Evolutionary conservation across 1,140 invertebrate species (phyloP).

Genomic region (Sinonovacula constricta): DNA sequence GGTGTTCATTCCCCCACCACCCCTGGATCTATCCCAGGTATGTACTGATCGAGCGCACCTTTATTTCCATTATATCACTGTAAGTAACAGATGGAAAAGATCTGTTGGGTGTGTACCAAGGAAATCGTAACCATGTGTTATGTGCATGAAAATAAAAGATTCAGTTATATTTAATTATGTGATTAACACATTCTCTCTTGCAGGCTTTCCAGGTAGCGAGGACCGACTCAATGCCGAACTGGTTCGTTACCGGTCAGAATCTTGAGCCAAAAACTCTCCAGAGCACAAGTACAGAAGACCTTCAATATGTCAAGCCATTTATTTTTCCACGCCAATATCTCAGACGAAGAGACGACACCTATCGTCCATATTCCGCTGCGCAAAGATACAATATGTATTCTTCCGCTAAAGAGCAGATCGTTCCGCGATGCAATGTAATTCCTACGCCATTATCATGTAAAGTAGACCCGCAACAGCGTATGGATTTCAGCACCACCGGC

Average conservation of each 20-base stretch:
- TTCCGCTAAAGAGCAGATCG: background rate
- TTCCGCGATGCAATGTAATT: constrained; percentile 4
- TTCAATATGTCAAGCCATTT: constrained; percentile 60
- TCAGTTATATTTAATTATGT: too few relatives aligned
- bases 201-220: constrained; percentile 49
- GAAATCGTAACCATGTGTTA: constrained; percentile 5
- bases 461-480: background rate
- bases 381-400: constrained; percentile 23
- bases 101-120: constrained; percentile 3
- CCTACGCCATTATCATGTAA: constrained; percentile 26
- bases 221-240: constrained; percentile 66
- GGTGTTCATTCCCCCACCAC: background rate
- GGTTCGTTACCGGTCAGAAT: constrained; percentile 58
- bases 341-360: constrained; percentile 32
- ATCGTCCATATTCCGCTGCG: constrained; percentile 24
- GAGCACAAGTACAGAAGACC: constrained; percentile 47
- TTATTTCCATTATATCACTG: constrained; percentile 29
- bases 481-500: constrained; percentile 15
- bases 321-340: constrained; percentile 60
- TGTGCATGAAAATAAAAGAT: constrained; percentile 7
- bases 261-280: constrained; percentile 48
- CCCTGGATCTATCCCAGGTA: constrained; percentile 10
- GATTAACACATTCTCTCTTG: too few relatives aligned
- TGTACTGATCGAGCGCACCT: constrained; percentile 7
- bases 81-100: constrained; percentile 3